These are phyloP conservation scores for Hyles vespertilio DNA, from an alignment of 1,140 invertebrate genomes.

Conservation along the genomic window DNA sequence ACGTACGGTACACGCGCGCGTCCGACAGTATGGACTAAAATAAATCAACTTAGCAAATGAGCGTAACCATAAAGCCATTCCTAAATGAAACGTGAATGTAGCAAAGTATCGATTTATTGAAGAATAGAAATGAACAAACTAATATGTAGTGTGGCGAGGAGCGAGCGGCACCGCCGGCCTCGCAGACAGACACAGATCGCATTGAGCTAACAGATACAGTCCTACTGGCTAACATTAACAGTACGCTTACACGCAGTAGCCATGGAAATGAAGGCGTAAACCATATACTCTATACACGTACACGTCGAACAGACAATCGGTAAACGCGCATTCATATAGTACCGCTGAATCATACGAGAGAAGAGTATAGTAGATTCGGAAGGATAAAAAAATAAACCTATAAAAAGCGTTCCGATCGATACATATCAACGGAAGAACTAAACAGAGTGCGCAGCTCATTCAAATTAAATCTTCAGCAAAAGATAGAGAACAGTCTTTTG, in stretches of 20 bases:
- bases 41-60: constrained; percentile 61
- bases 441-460: constrained; percentile 75
- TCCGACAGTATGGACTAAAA: constrained; percentile 38
- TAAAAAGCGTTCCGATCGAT: constrained; percentile 72
- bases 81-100: constrained; percentile 65
- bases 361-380: constrained; percentile 69
- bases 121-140: constrained; percentile 60
- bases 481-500: constrained; percentile 74
- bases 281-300: constrained; percentile 57
- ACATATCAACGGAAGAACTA: constrained; percentile 72
- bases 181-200: constrained; percentile 61
- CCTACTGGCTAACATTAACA: constrained; percentile 70
- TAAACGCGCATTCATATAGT: constrained; percentile 70
- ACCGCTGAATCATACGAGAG: constrained; percentile 57
- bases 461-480: constrained; percentile 75
- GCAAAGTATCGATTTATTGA: constrained; percentile 56
- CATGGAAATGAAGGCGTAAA: constrained; percentile 71
- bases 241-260: constrained; percentile 57
- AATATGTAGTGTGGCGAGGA: constrained; percentile 56
- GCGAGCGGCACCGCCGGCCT: constrained; percentile 50
- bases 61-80: constrained; percentile 64
- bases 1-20: constrained; percentile 41
- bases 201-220: constrained; percentile 67
- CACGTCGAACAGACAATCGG: constrained; percentile 63
- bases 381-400: constrained; percentile 75